Conservation (phyloP, 2,113 vertebrate species). For the Pristiophorus japonicus region DNA sequence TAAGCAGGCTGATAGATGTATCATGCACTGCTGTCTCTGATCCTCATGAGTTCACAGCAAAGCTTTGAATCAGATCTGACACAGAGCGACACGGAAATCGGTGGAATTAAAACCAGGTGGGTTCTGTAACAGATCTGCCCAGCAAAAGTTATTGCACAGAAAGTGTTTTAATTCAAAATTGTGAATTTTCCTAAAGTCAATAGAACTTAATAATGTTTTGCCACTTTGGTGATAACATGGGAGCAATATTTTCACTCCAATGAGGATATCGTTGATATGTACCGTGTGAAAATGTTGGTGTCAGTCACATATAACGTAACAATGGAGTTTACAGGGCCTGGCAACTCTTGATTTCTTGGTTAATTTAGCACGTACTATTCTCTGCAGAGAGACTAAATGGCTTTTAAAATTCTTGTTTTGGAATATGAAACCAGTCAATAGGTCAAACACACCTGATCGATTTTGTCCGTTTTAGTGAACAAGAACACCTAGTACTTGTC, state of each 20-base stretch:
- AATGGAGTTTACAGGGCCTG: neutral
- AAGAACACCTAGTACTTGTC: neutral
- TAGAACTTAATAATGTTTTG: neutral
- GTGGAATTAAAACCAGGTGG: neutral
- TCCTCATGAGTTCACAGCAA: neutral
- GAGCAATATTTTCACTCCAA: neutral
- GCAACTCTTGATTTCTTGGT: neutral
- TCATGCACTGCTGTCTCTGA: neutral
- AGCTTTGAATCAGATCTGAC: neutral
- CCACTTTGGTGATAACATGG: neutral
- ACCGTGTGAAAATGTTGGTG: neutral
- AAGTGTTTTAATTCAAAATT: neutral
- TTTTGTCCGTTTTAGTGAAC: neutral
- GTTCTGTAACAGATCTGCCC: neutral
- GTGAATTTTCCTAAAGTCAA: neutral
- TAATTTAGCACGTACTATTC: neutral
- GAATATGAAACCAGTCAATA: neutral
- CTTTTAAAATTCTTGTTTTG: slow-evolving; percentile 16
- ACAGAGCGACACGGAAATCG: neutral
- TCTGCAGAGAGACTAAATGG: neutral
- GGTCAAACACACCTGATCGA: neutral
- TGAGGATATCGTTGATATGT: neutral
- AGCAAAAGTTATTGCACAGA: neutral
- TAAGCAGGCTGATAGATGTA: neutral
- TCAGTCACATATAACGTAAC: neutral